Evolutionary conservation across 2,113 vertebrate species (phyloP), one percentile per base, ranked within the genome.

Genomic region (Dascyllus trimaculatus): DNA sequence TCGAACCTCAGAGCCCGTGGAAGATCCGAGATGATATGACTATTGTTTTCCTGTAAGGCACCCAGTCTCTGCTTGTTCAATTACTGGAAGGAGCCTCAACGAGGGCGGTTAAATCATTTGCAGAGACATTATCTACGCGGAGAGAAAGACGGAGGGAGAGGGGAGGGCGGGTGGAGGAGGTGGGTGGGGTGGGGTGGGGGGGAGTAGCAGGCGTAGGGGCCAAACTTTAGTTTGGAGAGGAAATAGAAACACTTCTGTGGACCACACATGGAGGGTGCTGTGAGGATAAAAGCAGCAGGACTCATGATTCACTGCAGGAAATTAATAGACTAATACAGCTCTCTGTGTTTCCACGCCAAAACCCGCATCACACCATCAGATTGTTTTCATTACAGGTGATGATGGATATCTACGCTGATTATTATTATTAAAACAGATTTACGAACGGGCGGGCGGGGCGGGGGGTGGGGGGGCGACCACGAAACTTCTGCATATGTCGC

Each of bases 21-120:
- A 68, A 88, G 80, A 88, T 91, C 61, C 75, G 70, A 81, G 88
- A 90, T 89, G 85, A 89, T 81, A 84, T 90, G 89, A 91, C 89
- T 85, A 90, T 89, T 90, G 89, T 92, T 92, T 91, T 92, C 90
- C 89, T 89, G 89, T 92, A 88, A 91, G 89, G 90, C 89, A 83
- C 84, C 67, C 57, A 89, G 88, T 84, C 84, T 90, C 88, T 84
- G 86, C 87, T 91, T 86, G 85, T 91, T 92, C 92, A 92, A 92
- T 92, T 91, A 93, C 91, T 92, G 91, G 89, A 92, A 93, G 90
- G 87, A 90, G 86, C 80, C 82, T 89, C 85, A 84, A 91, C 82
- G 65, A 93, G 89, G 81, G 91, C 83, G 82, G 91, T 91, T 89
- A 90, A 93, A 91, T 91, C 85, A 92, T 92, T 92, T 90, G 89